Conservation (phyloP, 2,113 vertebrate species). For the Gallinago jamesoni region DNA sequence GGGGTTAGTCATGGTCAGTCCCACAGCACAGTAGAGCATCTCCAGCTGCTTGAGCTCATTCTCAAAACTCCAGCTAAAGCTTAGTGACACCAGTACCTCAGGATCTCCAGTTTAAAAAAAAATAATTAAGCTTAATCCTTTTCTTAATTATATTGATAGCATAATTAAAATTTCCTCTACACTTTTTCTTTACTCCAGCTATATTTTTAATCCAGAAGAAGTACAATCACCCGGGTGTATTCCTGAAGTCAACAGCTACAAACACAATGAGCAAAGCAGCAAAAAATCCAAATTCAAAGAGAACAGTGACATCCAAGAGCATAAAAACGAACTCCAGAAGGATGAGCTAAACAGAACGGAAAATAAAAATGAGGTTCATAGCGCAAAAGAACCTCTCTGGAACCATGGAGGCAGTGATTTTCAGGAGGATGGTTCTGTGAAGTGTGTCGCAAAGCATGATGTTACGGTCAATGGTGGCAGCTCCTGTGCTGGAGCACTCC, state of each 20-base stretch:
- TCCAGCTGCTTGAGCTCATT: neutral
- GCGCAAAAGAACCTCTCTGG: neutral
- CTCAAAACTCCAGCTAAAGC: neutral
- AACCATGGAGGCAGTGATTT: neutral
- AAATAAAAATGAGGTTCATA: neutral
- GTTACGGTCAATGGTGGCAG: slow-evolving; percentile 44
- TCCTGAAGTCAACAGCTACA: slow-evolving; percentile 70
- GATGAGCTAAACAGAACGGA: neutral
- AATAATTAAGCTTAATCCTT: neutral
- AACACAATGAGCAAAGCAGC: slow-evolving; percentile 40
- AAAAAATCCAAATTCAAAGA: slow-evolving; percentile 43
- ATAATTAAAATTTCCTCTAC: neutral
- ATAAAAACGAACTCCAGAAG: neutral
- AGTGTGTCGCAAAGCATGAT: neutral
- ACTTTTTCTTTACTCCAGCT: slow-evolving; percentile 60
- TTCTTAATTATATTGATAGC: neutral
- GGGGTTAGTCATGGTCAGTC: accelerated
- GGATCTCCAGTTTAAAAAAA: neutral
- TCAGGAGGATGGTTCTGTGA: neutral
- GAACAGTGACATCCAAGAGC: neutral
- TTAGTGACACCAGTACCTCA: neutral
- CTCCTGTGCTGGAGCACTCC: neutral
- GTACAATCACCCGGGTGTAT: slow-evolving; percentile 52
- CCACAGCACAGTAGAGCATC: neutral
- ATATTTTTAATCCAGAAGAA: slow-evolving; percentile 75